These are phyloP conservation scores for Acromyrmex heyeri DNA, from an alignment of 1,140 invertebrate species.

Conservation along the genomic window DNA sequence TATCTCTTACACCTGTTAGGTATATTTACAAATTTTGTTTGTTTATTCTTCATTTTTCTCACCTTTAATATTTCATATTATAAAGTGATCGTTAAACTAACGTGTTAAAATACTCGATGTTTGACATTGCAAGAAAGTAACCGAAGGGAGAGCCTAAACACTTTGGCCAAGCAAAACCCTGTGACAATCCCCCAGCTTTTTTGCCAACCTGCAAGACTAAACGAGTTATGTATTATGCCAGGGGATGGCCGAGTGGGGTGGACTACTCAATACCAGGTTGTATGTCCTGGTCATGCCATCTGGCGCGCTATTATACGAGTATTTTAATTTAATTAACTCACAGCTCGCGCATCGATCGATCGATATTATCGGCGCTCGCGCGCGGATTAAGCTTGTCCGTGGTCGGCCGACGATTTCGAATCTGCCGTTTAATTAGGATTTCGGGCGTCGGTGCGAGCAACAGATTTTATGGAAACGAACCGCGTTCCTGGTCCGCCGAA, in stretches of 20 bases:
- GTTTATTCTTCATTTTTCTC: neutral
- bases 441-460: constrained; percentile 81
- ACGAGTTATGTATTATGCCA: constrained; percentile 85
- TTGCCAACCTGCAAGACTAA: constrained; percentile 85
- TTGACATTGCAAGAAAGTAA: constrained; percentile 50
- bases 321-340: constrained; percentile 87
- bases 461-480: constrained; percentile 84
- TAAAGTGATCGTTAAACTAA: constrained; percentile 18
- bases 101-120: constrained; percentile 46
- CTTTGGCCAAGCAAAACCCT: constrained; percentile 79
- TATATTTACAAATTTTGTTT: neutral
- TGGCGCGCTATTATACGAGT: constrained; percentile 86
- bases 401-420: constrained; percentile 80
- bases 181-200: constrained; percentile 63
- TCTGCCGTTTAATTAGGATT: constrained; percentile 87
- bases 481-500: constrained; percentile 42
- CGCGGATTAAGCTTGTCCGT: constrained; percentile 85
- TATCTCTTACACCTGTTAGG: neutral
- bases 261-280: constrained; percentile 82
- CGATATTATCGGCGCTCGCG: constrained; percentile 85
- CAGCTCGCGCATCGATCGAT: constrained; percentile 80
- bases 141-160: constrained; percentile 77
- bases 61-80: constrained; percentile 5
- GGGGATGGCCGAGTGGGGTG: constrained; percentile 64
- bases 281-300: constrained; percentile 84